These are phyloP conservation scores for Danio choprae DNA, from an alignment of 2,797 vertebrate genomes.

Conservation along the genomic window DNA sequence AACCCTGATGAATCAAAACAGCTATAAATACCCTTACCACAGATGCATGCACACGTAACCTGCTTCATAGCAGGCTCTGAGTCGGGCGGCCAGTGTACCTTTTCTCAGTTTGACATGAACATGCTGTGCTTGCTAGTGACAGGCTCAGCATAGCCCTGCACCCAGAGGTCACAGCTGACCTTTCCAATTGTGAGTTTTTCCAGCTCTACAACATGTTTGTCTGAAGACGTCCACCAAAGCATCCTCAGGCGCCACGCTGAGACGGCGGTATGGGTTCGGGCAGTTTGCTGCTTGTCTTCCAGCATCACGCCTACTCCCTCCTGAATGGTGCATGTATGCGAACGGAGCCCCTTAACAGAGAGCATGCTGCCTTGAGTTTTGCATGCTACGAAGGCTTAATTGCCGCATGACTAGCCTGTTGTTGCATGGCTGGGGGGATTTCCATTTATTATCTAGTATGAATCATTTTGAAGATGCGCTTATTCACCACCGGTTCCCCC, in stretches of 20 bases:
- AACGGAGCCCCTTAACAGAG: constrained; percentile 41
- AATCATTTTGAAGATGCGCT: constrained; percentile 78
- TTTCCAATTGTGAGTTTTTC: constrained; percentile 75
- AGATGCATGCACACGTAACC: constrained; percentile 30
- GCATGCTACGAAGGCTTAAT: constrained; percentile 74
- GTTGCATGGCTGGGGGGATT: constrained; percentile 73
- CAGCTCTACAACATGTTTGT: constrained; percentile 74
- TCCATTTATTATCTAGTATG: constrained; percentile 75
- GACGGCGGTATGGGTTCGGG: constrained; percentile 57
- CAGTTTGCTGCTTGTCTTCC: constrained; percentile 74
- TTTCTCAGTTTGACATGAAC: constrained; percentile 75
- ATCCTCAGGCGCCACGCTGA: constrained; percentile 73
- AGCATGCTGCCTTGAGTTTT: constrained; percentile 77
- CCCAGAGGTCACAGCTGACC: constrained; percentile 78
- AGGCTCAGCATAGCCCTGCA: constrained; percentile 73
- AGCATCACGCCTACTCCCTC: constrained; percentile 74
- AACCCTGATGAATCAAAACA: constrained; percentile 20
- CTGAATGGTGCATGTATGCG: constrained; percentile 53
- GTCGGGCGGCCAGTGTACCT: constrained; percentile 58
- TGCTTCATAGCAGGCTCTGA: constrained; percentile 21
- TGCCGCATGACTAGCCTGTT: constrained; percentile 78
- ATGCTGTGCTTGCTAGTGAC: constrained; percentile 70
- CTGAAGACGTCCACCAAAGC: constrained; percentile 76
- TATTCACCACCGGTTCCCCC: constrained; percentile 65
- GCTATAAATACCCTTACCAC: constrained; percentile 32